A percentile compares a stretch with the other conserved stretches of the same genome.
These are phyloP conservation scores for Clanis bilineata DNA, from an alignment of 2,888 invertebrate species.

Conservation along the genomic window DNA sequence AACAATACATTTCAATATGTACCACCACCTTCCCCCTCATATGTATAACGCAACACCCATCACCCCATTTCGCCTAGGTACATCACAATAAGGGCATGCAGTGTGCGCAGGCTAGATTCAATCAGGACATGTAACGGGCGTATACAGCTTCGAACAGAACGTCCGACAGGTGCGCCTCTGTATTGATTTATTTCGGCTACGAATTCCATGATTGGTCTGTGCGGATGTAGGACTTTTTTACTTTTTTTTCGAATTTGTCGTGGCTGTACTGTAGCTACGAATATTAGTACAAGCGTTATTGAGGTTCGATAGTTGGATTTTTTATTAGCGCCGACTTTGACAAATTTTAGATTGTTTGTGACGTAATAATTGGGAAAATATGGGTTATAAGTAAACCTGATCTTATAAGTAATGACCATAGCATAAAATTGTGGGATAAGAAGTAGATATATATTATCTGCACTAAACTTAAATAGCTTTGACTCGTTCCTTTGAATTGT, in stretches of 20 bases:
- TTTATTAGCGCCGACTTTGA: too few species aligned
- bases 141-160: not conserved
- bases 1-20: constrained; percentile 1
- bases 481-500: too few species aligned
- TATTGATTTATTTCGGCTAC: constrained; percentile 11
- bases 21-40: not conserved
- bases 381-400: too few species aligned
- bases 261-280: too few species aligned
- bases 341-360: too few species aligned
- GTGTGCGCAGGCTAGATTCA: constrained; percentile 12
- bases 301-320: too few species aligned
- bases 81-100: constrained; percentile 3
- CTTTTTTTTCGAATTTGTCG: not conserved
- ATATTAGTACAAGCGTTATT: too few species aligned
- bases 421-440: too few species aligned
- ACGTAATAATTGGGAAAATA: too few species aligned
- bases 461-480: too few species aligned
- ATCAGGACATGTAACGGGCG: constrained; percentile 11
- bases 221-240: not conserved
- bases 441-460: too few species aligned
- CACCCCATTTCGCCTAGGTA: not conserved
- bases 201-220: constrained; percentile 1
- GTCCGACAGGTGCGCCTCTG: constrained; percentile 2
- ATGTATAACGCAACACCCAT: not conserved
- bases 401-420: too few species aligned